Evolutionary conservation across 2,113 vertebrate species (phyloP), one percentile per base, ranked within the genome.

Genomic region (Tetrao urogallus): DNA sequence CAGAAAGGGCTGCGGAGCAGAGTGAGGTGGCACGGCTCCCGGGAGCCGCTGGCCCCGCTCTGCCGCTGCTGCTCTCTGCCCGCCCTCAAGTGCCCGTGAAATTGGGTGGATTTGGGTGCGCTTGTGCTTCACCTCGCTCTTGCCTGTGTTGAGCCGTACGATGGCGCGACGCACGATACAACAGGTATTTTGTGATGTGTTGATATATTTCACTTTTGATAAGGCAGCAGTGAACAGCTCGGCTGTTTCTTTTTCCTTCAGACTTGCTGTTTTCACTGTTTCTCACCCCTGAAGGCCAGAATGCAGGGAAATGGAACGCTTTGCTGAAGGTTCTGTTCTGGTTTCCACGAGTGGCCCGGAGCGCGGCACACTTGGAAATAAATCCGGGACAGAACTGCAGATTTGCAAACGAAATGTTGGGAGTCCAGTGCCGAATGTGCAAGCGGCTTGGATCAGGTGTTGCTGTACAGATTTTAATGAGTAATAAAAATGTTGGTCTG

Each of bases 401-500:
- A 11, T 92, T 94, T 93, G 66, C 93, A 86, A 63, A 48, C 16
- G 32, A 38, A 84, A 40, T 10, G 52, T 72, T 14, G 50, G 50
- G 66, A 91, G 60, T 90, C 90, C 67, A 61, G 7, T 2, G 0
- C 65, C 82, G 86, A 34, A 34, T 82, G 93, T 94, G 85, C 81
- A 95, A 92, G 89, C 80, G 93, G 88, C 86, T 91, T 18, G 69
- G 88, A 94, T 96, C 94, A 93, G 83, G 88, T 96, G 90, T 40
- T 96, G 87, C 50, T 80, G 70, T 82, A 94, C 93, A 36, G 75
- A 54, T 97, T 96, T 97, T 95, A 95, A 91, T 97, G 94, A 91
- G 90, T 91, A 94, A 95, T 96, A 88, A 82, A 94, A 95, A 83
- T 13, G 57, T 69, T 71, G 82, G 9, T 89, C 64, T 67, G 95